A percentile compares a stretch with the other conserved stretches of the same genome.
Conservation (phyloP, 2,797 vertebrate genomes). For the Syngnathus acus region DNA sequence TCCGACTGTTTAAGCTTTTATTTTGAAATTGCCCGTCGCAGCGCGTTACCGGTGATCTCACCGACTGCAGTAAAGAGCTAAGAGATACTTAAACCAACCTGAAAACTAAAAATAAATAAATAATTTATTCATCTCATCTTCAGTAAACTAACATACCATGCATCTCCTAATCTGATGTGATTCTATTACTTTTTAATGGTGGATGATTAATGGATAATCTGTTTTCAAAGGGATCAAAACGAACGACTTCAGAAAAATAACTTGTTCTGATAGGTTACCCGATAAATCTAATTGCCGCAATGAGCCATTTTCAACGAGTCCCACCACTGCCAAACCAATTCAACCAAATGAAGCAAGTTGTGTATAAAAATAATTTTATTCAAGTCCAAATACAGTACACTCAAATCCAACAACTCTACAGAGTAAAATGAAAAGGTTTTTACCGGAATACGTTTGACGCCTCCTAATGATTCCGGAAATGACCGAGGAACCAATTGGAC, state of each 20-base stretch:
- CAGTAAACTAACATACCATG: no score
- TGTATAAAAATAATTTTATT: constrained; percentile 44
- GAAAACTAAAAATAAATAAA: no score
- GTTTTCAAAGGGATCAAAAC: no score
- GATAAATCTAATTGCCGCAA: no score
- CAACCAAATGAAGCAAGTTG: constrained; percentile 4
- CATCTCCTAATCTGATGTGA: no score
- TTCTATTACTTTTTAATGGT: no score
- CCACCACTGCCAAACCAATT: background rate
- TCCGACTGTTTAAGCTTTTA: background rate
- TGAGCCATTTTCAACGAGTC: no score
- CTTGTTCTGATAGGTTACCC: background rate
- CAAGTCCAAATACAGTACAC: constrained; percentile 24
- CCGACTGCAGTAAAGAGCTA: no score
- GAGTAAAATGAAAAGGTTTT: constrained; percentile 1
- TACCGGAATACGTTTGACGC: background rate
- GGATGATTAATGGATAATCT: no score
- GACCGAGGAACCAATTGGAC: background rate
- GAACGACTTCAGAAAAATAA: background rate
- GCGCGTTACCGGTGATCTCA: background rate
- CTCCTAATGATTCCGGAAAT: background rate
- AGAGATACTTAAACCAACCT: no score
- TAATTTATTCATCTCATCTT: no score
- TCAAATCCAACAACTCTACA: constrained; percentile 16
- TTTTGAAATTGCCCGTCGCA: background rate